Evolutionary conservation across 2,888 invertebrate genomes (phyloP), one percentile per base, ranked within the genome.

Genomic region (Sepioteuthis lessoniana): DNA sequence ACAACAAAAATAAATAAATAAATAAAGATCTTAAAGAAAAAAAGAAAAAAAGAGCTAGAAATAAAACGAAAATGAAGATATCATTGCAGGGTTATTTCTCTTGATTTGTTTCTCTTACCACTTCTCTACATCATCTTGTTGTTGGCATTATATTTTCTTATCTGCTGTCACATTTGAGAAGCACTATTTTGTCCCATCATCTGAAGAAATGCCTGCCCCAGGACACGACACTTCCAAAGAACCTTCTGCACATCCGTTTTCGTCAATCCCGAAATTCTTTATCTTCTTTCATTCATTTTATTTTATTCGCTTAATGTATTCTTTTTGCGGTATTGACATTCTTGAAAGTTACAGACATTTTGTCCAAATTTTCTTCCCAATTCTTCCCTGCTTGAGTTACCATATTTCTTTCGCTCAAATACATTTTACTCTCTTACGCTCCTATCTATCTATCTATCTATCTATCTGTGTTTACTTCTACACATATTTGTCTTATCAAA

Each of bases 131-230:
- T 76, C 31, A 2, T 31, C 76, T 31, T 76, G 31, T 76, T 13
- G n/a, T 10, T n/a, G 76, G n/a, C 76, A n/a, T 31, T 10, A 76
- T 16, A 76, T 76, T n/a, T 76, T 76, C 76, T 76, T 76, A 31
- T n/a, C 76, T 31, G 31, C 76, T 76, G 76, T 76, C 76, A n/a
- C 76, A 76, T 76, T 76, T 7, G 76, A 76, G n/a, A 76, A 13
- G n/a, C 76, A 76, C 76, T 7, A 76, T n/a, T 76, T 76, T 76
- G 76, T 76, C n/a, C 76, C 76, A 76, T 76, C 76, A n/a, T 76
- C 76, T 76, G n/a, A n/a, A 76, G 76, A 76, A 76, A 76, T n/a
- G 76, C n/a, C n/a, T 13, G 76, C 76, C 76, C 76, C 76, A 31
- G 76, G 76, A 76, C 76, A 76, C n/a, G 19, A 31, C 31, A 76